phyloP scores from a whole-genome alignment of 35 echinoderm and acorn worm species.

The Lytechinus pictus region DNA sequence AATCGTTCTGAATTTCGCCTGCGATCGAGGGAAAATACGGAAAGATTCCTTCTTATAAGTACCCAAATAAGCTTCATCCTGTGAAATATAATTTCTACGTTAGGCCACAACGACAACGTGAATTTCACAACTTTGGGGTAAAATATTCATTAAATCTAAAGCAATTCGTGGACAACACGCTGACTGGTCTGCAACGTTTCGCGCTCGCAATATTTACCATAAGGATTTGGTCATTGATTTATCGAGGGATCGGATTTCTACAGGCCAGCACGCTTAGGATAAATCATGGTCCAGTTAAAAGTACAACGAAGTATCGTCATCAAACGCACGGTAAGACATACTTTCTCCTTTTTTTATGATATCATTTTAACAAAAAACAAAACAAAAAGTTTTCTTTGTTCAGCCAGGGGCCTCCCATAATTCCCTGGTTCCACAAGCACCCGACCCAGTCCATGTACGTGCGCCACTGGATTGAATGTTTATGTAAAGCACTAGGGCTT shows the following conservation, averaged over 20 bases:
- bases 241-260: background rate
- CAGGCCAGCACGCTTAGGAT: background rate
- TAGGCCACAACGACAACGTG: background rate
- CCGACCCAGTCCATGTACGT: no score
- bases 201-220: background rate
- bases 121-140: background rate
- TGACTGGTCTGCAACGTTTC: background rate
- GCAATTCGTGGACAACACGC: background rate
- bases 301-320: slow-evolving; percentile 30
- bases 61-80: background rate
- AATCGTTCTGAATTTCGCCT: background rate
- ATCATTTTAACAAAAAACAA: background rate
- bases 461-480: no score
- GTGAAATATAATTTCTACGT: background rate
- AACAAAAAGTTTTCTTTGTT: background rate
- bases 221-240: background rate
- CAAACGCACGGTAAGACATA: slow-evolving; percentile 17
- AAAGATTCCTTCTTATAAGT: background rate
- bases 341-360: background rate
- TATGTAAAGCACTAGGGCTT: no score
- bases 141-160: background rate
- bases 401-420: no score
- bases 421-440: no score
- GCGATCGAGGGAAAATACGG: background rate
- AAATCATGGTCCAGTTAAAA: slow-evolving; percentile 24